phyloP scores from a whole-genome alignment of 2,888 invertebrate genomes.

The Pyralis farinalis region DNA sequence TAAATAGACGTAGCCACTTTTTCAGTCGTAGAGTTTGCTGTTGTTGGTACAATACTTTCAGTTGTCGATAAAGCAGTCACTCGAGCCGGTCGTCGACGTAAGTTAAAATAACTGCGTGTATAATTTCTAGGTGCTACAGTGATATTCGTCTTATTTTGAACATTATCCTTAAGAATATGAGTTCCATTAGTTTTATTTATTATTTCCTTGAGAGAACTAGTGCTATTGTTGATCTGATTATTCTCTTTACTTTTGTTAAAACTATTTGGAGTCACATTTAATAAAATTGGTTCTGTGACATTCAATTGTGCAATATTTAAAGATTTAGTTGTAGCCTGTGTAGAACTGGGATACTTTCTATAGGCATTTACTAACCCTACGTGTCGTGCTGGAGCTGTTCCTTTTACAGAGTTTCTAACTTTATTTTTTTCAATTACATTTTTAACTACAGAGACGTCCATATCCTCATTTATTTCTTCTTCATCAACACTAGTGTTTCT shows the following conservation, averaged over 20 bases:
- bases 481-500: conserved; percentile 73
- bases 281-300: conserved; percentile 47
- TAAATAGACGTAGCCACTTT: conserved; percentile 72
- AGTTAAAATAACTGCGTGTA: conserved; percentile 60
- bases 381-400: conserved; percentile 69
- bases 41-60: conserved; percentile 38
- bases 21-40: conserved; percentile 60
- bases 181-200: conserved; percentile 26
- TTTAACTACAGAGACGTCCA: conserved; percentile 82
- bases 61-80: conserved; percentile 48
- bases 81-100: conserved; percentile 56
- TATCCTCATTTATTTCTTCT: conserved; percentile 79
- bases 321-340: conserved; percentile 47
- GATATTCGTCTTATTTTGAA: conserved; percentile 37
- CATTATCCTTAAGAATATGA: conserved; percentile 8
- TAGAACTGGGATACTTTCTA: conserved; percentile 58
- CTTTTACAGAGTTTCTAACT: conserved; percentile 73
- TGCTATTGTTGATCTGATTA: conserved; percentile 32
- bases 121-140: conserved; percentile 49
- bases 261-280: conserved; percentile 38
- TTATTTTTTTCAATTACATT: conserved; percentile 77
- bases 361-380: conserved; percentile 72
- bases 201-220: conserved; percentile 26
- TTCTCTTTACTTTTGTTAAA: conserved; percentile 39
- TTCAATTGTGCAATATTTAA: conserved; percentile 49